Percentiles rank a stretch among this genome's conserved stretches.
Conservation (phyloP, 2,113 vertebrate genomes). For the Genyomyrus donnyi region DNA sequence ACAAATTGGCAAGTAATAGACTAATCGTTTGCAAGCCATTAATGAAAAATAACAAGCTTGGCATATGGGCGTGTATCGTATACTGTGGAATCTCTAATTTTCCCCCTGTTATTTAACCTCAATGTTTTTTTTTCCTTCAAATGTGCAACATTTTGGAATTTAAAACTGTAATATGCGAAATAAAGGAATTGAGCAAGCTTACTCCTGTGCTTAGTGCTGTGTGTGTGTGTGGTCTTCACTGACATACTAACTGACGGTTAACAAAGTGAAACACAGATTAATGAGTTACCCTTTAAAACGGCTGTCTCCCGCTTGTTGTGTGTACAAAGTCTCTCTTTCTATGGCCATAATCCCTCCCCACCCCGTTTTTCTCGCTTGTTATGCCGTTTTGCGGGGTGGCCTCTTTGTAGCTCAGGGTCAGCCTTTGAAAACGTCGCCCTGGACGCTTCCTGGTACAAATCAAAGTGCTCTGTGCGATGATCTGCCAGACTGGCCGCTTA, state of each 20-base stretch:
- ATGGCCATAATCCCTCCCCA: not conserved
- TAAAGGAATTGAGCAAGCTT: not conserved
- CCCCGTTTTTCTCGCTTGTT: not conserved
- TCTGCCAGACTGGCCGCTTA: not conserved
- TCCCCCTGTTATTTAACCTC: not conserved
- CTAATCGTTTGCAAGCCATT: not conserved
- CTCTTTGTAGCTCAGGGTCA: not conserved
- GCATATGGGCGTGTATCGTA: not conserved
- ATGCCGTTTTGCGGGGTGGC: not conserved
- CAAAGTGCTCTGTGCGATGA: not conserved
- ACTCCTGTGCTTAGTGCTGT: not conserved
- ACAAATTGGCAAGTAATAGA: not conserved
- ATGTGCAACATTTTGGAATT: not conserved
- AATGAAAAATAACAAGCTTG: slow-evolving; percentile 5
- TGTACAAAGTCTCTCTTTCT: not conserved
- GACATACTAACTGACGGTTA: not conserved
- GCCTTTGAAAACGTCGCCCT: not conserved
- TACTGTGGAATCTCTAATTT: not conserved
- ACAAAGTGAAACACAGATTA: not conserved
- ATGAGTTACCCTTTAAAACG: not conserved
- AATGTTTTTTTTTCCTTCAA: not conserved
- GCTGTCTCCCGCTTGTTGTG: not conserved
- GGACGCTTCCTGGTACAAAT: not conserved
- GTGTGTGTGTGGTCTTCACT: not conserved
- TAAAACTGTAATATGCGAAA: not conserved